Evolutionary conservation across 1,140 invertebrate genomes (phyloP).

Genomic region (Acromyrmex charruanus): DNA sequence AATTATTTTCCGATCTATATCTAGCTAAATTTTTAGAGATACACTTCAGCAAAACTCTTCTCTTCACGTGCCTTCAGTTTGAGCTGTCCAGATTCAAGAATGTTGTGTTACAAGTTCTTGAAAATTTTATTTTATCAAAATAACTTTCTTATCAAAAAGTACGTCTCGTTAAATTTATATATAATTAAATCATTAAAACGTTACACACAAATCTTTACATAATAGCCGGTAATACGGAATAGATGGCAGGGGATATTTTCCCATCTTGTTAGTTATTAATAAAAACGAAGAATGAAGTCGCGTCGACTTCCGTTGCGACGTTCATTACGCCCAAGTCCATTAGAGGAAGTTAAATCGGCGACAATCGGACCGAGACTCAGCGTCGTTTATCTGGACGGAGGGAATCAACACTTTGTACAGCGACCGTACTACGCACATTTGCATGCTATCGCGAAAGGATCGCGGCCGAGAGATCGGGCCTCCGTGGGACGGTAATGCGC

Average conservation of each 20-base stretch:
- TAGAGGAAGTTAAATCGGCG: conserved; percentile 5
- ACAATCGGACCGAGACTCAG: not conserved
- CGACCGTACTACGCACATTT: conserved; percentile 34
- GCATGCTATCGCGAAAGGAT: conserved; percentile 46
- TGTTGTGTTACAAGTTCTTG: not conserved
- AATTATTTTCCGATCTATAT: no score
- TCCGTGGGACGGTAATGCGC: conserved; percentile 39
- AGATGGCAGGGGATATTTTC: not conserved
- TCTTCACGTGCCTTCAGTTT: no score
- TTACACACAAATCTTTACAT: not conserved
- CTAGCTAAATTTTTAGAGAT: no score
- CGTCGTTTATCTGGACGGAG: not conserved
- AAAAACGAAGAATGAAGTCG: not conserved
- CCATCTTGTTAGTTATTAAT: not conserved
- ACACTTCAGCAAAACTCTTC: no score
- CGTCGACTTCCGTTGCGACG: conserved; percentile 16
- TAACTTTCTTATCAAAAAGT: not conserved
- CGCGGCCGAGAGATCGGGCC: conserved; percentile 31
- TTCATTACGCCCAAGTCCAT: conserved; percentile 3
- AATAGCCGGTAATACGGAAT: no score
- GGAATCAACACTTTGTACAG: conserved; percentile 27
- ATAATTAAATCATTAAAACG: not conserved
- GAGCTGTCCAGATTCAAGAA: not conserved
- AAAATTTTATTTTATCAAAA: not conserved
- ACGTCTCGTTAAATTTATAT: not conserved